Evolutionary conservation across 2,797 vertebrate species (phyloP).

Genomic region (Vultur gryphus): DNA sequence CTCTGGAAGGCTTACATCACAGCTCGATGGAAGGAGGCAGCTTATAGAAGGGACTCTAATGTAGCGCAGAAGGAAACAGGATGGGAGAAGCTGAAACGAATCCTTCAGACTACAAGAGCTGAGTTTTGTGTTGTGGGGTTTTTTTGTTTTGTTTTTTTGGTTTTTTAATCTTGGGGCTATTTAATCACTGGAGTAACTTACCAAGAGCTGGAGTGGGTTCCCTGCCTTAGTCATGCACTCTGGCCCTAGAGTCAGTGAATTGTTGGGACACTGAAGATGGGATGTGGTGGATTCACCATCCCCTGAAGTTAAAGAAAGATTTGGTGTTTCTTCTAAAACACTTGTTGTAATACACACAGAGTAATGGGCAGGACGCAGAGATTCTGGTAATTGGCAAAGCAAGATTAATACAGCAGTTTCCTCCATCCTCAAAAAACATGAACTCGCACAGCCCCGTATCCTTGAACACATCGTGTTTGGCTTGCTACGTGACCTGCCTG

Average conservation of each 20-base stretch:
- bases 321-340: neutral
- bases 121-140: neutral
- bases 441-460: neutral
- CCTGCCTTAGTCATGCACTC: neutral
- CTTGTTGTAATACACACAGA: neutral
- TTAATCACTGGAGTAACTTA: neutral
- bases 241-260: neutral
- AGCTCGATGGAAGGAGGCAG: neutral
- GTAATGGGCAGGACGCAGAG: neutral
- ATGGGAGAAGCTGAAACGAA: neutral
- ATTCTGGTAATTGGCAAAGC: neutral
- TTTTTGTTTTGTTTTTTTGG: neutral
- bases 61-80: neutral
- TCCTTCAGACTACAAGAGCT: neutral
- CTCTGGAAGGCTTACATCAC: neutral
- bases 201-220: neutral
- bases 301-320: neutral
- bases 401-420: neutral
- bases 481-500: neutral
- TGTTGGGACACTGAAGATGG: neutral
- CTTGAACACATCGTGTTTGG: neutral
- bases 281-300: neutral
- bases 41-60: neutral
- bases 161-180: neutral
- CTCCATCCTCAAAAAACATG: neutral